These are phyloP conservation scores for Carduelis carduelis DNA, from an alignment of 2,797 vertebrate genomes.

Conservation along the genomic window DNA sequence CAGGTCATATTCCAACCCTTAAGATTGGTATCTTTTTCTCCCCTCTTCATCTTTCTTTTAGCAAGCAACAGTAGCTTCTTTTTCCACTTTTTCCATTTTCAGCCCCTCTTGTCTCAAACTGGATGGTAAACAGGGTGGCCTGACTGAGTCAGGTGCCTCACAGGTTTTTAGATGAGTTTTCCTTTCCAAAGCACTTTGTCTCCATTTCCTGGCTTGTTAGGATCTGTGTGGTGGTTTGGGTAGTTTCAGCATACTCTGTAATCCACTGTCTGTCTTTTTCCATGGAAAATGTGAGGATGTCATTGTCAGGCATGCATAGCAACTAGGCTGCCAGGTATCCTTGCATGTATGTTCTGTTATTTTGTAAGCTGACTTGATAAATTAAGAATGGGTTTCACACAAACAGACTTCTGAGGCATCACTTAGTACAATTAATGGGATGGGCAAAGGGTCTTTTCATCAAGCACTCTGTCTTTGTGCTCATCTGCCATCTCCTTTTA, in stretches of 20 bases:
- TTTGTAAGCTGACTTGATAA: not conserved
- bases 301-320: not conserved
- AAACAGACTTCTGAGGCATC: not conserved
- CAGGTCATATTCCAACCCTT: not conserved
- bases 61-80: not conserved
- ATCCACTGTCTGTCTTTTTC: not conserved
- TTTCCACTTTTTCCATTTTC: not conserved
- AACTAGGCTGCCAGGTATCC: not conserved
- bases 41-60: not conserved
- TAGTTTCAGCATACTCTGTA: not conserved
- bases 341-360: not conserved
- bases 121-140: not conserved
- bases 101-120: not conserved
- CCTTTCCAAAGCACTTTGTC: not conserved
- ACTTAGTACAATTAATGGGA: not conserved
- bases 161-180: not conserved
- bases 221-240: not conserved
- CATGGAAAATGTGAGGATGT: not conserved
- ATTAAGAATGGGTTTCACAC: not conserved
- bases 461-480: not conserved
- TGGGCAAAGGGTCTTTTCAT: not conserved
- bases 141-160: not conserved
- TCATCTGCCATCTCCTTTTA: not conserved
- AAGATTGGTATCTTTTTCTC: not conserved
- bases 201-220: not conserved